A percentile compares a stretch with the other conserved stretches of the same genome.
Conservation (phyloP, 1,140 invertebrate genomes). For the Aporrectodea caliginosa region DNA sequence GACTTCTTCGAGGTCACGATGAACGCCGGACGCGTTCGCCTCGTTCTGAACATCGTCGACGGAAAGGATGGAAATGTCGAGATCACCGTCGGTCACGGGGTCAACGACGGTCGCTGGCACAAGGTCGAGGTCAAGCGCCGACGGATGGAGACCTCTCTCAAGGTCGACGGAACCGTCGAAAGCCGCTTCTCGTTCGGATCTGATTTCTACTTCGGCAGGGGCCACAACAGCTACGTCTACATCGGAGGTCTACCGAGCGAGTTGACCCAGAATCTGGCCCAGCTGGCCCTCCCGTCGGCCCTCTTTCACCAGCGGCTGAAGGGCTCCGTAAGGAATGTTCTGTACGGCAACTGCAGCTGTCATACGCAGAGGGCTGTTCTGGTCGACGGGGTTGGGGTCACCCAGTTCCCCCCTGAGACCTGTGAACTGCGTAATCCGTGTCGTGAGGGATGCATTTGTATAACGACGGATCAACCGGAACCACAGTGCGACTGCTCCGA, state of each 20-base stretch:
- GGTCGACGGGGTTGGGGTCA: conserved; percentile 35
- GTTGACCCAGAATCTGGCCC: conserved; percentile 34
- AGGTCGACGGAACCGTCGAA: conserved; percentile 39
- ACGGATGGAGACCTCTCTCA: conserved; percentile 43
- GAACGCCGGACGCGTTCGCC: conserved; percentile 23
- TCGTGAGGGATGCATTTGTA: conserved; percentile 24
- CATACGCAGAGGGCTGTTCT: conserved; percentile 39
- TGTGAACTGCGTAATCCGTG: conserved; percentile 44
- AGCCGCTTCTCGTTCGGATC: conserved; percentile 41
- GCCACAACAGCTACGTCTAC: conserved; percentile 40
- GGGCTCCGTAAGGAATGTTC: conserved; percentile 45
- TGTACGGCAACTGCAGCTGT: conserved; percentile 50
- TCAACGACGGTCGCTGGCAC: conserved; percentile 48
- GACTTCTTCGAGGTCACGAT: conserved; percentile 39
- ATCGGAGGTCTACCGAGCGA: conserved; percentile 43
- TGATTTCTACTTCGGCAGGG: conserved; percentile 40
- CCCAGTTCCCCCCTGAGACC: conserved; percentile 35
- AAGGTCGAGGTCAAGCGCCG: conserved; percentile 43
- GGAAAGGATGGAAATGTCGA: conserved; percentile 39
- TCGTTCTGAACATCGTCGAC: conserved; percentile 47
- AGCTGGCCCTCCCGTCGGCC: conserved; percentile 39
- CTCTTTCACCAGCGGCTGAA: conserved; percentile 37
- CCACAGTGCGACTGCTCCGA: conserved; percentile 25
- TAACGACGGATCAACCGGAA: conserved; percentile 15
- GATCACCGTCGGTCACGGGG: conserved; percentile 35